Evolutionary conservation across 2,888 invertebrate species (phyloP).

Genomic region (Mythimna vitellina): DNA sequence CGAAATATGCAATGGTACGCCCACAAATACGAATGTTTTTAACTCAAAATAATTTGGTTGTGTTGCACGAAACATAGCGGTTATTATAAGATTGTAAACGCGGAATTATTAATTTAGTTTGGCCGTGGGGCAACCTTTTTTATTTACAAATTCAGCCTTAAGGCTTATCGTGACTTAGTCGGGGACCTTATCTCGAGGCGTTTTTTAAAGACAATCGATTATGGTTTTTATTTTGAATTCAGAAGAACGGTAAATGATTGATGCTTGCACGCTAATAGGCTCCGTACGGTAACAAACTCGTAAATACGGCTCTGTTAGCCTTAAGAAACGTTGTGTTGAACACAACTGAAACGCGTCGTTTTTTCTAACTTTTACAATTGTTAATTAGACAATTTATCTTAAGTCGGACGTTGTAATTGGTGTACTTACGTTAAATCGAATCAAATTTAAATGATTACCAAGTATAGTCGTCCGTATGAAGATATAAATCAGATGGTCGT

Average conservation of each 20-base stretch:
- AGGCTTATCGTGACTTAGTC: constrained; percentile 73
- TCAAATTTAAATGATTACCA: constrained; percentile 63
- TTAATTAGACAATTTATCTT: constrained; percentile 67
- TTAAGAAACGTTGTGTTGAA: constrained; percentile 32
- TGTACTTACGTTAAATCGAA: constrained; percentile 62
- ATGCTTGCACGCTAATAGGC: constrained; percentile 55
- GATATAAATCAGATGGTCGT: constrained; percentile 78
- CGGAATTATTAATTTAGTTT: constrained; percentile 76
- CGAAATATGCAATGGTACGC: constrained; percentile 69
- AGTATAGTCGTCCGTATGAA: constrained; percentile 68
- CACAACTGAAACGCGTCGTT: constrained; percentile 37
- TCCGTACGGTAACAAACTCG: constrained; percentile 26
- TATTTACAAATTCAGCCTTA: constrained; percentile 63
- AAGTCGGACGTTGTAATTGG: constrained; percentile 59
- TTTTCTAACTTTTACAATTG: constrained; percentile 50
- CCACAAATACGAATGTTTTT: constrained; percentile 69
- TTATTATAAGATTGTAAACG: constrained; percentile 72
- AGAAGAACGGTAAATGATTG: constrained; percentile 59
- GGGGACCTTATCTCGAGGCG: constrained; percentile 69
- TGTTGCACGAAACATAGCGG: constrained; percentile 70
- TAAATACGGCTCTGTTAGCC: constrained; percentile 29
- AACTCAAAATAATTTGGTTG: constrained; percentile 68
- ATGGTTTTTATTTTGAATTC: constrained; percentile 58
- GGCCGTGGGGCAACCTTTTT: constrained; percentile 71
- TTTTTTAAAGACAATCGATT: constrained; percentile 55